Evolutionary conservation across 2,888 invertebrate genomes (phyloP), one percentile per base, ranked within the genome.

Genomic region (Folsomia candida): DNA sequence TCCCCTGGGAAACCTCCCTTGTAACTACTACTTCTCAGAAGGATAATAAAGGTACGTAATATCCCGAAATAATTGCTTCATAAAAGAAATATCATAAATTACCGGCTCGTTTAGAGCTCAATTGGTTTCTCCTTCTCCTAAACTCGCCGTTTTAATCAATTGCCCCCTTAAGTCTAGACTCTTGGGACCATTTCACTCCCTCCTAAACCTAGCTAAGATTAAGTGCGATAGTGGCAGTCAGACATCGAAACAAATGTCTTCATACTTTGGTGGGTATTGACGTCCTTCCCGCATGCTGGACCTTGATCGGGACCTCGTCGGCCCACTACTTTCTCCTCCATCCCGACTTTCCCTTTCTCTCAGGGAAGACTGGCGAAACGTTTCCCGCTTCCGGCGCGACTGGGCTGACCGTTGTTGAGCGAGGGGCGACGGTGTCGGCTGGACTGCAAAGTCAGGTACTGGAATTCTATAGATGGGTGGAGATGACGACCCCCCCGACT

Each of bases 201-300:
- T 9, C 37, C 14, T 37, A 9, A 37, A 14, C 37, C 37, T 37
- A 37, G 14, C 37, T 14, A 37, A 37, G 37, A 37, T 37, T 37
- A 37, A 37, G 37, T 37, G 37, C 37, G 4, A 60, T 61, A 65
- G 69, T 67, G 65, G 71, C 70, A 69, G 75, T 77, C 77, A 77
- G 70, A 77, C 77, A 68, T 77, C 77, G 70, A 77, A 77, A 71
- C 75, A 75, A 66, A 77, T 72, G 68, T 77, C 77, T 70, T 75
- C 75, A 51, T 75, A 75, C 58, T 75, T 73, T 4, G 75, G 75
- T 27, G 73, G 71, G 26, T 71, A 67, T 58, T 71, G 71, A 69
- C 51, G 68, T 73, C 54, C 70, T 69, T 69, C 73, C 71, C 61
- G 71, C 71, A 73, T 70, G 65, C 73, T 75, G 14, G 28, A 27